phyloP scores from a whole-genome alignment of 1,140 invertebrate species.

The Anadara kagoshimensis region DNA sequence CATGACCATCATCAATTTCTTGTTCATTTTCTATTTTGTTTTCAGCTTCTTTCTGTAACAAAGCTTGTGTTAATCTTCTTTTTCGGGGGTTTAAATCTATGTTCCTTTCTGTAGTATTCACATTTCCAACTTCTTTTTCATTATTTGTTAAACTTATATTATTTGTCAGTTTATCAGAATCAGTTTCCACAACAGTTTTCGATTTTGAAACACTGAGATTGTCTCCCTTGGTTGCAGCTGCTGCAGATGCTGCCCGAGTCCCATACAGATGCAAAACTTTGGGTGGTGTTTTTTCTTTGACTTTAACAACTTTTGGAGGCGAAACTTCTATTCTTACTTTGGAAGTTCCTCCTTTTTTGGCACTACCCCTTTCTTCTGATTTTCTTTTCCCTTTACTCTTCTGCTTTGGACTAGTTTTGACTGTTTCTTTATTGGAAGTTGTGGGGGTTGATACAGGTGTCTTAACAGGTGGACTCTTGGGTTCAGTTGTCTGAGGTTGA shows the following conservation, averaged over 20 bases:
- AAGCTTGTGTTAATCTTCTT: constrained; percentile 9
- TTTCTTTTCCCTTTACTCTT: background rate
- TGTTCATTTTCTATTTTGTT: constrained; percentile 16
- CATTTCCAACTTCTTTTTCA: too few species aligned
- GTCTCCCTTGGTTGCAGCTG: background rate
- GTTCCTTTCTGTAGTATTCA: background rate
- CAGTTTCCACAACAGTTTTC: background rate
- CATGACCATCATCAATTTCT: constrained; percentile 20
- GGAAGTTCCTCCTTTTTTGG: background rate
- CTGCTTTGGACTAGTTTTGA: background rate
- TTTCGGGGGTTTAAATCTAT: constrained; percentile 16
- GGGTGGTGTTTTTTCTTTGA: background rate
- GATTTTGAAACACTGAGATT: constrained; percentile 1
- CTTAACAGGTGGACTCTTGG: background rate
- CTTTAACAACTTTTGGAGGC: background rate
- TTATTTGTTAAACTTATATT: background rate
- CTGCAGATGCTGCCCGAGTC: constrained; percentile 26
- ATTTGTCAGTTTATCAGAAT: background rate
- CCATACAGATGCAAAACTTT: constrained; percentile 32
- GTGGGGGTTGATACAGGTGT: background rate
- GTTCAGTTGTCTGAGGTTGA: constrained; percentile 4
- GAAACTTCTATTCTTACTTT: background rate
- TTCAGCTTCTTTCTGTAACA: constrained; percentile 5
- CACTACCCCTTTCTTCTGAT: background rate
- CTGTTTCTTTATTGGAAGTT: background rate